These are phyloP conservation scores for Cercocebus atys DNA, from an alignment of 2,113 vertebrate genomes.

Conservation along the genomic window DNA sequence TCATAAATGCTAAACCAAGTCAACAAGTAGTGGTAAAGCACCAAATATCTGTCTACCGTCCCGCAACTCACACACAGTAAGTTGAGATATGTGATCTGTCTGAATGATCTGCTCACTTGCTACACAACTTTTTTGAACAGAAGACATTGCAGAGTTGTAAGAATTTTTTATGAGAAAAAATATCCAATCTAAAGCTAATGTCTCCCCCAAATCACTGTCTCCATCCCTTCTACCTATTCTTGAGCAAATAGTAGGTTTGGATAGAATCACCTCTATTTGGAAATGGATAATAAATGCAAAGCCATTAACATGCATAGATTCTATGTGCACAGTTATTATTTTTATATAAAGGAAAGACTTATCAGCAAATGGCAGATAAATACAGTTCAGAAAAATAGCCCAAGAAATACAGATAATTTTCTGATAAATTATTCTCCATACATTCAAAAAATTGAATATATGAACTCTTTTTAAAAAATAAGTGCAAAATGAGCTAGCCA, in stretches of 20 bases:
- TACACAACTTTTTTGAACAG: background rate
- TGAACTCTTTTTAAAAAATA: background rate
- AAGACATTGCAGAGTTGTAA: background rate
- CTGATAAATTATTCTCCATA: background rate
- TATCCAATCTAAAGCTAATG: background rate
- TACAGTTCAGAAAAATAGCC: background rate
- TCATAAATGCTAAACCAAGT: background rate
- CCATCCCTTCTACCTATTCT: background rate
- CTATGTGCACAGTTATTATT: background rate
- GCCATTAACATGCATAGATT: background rate
- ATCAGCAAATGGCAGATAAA: background rate
- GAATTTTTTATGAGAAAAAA: constrained; percentile 5
- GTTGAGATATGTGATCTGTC: background rate
- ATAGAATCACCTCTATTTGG: background rate
- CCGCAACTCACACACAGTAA: background rate
- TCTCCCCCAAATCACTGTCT: background rate
- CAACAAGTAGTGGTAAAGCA: background rate
- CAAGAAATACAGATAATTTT: constrained; percentile 27
- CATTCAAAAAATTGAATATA: background rate
- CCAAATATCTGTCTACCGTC: background rate
- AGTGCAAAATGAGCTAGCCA: background rate
- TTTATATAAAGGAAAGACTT: background rate
- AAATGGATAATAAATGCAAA: background rate
- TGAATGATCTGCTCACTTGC: background rate
- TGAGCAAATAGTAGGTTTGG: background rate